Evolutionary conservation across 2,113 vertebrate species (phyloP), one percentile per base, ranked within the genome.

Genomic region (Myxocyprinus asiaticus): DNA sequence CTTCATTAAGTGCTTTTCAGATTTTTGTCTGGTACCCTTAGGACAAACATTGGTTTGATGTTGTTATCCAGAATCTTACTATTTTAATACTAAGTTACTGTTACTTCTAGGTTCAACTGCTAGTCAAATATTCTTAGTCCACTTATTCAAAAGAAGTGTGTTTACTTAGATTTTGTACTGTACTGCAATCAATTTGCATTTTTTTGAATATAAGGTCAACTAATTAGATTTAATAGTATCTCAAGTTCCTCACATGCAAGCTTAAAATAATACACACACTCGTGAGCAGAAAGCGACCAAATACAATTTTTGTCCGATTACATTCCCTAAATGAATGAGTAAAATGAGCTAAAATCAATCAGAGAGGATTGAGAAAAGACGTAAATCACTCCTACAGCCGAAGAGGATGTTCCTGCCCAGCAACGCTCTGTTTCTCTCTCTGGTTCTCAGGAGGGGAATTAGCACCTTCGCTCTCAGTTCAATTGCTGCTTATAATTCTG

Each of bases 401-500:
- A 8, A 43, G 53, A 56, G 9, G 33, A 55, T 3, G 67, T 9
- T 80, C 62, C 62, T 58, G 69, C 69, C 62, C 78, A 44, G 63
- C 59, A 63, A 47, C 78, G 62, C 59, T 44, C 7, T 3, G n/a
- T 50, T 58, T 50, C 58, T 73, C 65, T 55, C 66, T 45, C 59
- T 8, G 61, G 15, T 51, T 79, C 83, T 69, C 77, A 14, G 55
- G 55, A 66, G 80, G 59, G 47, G 22, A 69, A 63, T 65, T 70
- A 15, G 22, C 66, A 62, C 33, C 62, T 22, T 65, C 55, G 47
- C 47, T 76, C 15, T 77, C 22, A 50, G 56, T 55, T 9, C 67
- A 4, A 56, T 63, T 64, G 67, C 82, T 79, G 79, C 74, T 76
- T 67, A 45, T 85, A 85, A 82, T 87, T 86, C 81, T 61, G 61